phyloP scores from a whole-genome alignment of 2,888 invertebrate species.

The Lissonota sp. region DNA sequence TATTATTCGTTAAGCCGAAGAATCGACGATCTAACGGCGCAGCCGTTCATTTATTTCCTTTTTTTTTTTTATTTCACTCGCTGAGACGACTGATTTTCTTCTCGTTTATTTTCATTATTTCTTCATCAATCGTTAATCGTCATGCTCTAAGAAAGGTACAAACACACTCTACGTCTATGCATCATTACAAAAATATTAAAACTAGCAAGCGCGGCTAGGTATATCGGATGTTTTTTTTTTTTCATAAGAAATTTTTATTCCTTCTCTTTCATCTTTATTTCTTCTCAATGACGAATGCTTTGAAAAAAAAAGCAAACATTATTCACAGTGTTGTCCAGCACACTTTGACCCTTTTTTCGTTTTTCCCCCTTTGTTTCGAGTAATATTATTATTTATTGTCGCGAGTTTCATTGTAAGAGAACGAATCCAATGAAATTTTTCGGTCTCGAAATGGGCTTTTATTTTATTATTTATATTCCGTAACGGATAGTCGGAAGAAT shows the following conservation, averaged over 20 bases:
- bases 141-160: conserved; percentile 72
- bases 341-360: conserved; percentile 36
- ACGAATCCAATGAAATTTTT: conserved; percentile 15
- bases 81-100: conserved; percentile 28
- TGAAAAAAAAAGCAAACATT: conserved; percentile 16
- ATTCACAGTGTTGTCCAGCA: conserved; percentile 55
- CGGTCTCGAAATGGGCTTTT: conserved; percentile 12
- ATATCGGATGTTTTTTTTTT: conserved; percentile 53
- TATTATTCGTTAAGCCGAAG: conserved; percentile 34
- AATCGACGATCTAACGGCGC: conserved; percentile 20
- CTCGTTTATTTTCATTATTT: conserved; percentile 11
- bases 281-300: conserved; percentile 20
- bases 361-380: conserved; percentile 16
- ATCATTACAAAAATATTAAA: conserved; percentile 84
- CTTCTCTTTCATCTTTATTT: conserved; percentile 44
- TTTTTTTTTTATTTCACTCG: conserved; percentile 8
- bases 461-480: conserved; percentile 52
- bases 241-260: conserved; percentile 24
- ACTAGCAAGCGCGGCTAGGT: conserved; percentile 83
- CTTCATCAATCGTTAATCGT: conserved; percentile 38
- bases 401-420: conserved; percentile 51
- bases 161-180: conserved; percentile 80
- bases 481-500: conserved; percentile 58
- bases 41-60: conserved; percentile 20
- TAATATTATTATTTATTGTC: conserved; percentile 62